Evolutionary conservation across 2,113 vertebrate genomes (phyloP), one percentile per base, ranked within the genome.

Genomic region (Megaptera novaeangliae): DNA sequence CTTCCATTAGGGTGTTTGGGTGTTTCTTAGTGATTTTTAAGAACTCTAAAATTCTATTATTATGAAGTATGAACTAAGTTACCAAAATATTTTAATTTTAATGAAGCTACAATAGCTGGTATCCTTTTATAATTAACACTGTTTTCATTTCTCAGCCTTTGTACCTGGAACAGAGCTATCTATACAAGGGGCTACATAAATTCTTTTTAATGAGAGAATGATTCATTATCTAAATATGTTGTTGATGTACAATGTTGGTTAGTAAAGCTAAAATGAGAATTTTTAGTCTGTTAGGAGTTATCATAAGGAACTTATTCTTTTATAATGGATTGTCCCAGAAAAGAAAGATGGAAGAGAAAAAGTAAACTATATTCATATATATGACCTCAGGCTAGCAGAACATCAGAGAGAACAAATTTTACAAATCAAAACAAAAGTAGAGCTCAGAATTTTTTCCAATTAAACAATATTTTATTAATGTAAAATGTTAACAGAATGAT

Each of bases 51-150:
- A 95, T 91, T 75, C 64, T 88, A 39, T 83, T 80, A 46, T 80
- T 84, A 75, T 91, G 63, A 94, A 52, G 15, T 71, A 44, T 55
- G 41, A 88, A 71, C 14, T 71, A 34, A 87, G 41, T 75, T 95
- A 84, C 41, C 59, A 87, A 95, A 95, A 46, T 78, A n/a, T 14
- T 91, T 96, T 75, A 92, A 95, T 88, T 91, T 97, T 95, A 63
- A 94, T 84, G 80, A 95, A 41, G 55, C 55, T 83, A 3, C 17
- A 71, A 14, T 21, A 29, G 36, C 57, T 34, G 2, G 2, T 49
- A 36, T 88, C 46, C 71, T 72, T 91, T 55, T 46, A 5, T 34
- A 66, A 52, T 31, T 84, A 64, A 64, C 36, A 34, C 80, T 61
- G 41, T 66, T 81, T 69, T 81, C 34, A 5, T 84, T 88, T 88